Evolutionary conservation across 2,888 invertebrate species (phyloP), one percentile per base, ranked within the genome.

Genomic region (Watsonalla cultraria): DNA sequence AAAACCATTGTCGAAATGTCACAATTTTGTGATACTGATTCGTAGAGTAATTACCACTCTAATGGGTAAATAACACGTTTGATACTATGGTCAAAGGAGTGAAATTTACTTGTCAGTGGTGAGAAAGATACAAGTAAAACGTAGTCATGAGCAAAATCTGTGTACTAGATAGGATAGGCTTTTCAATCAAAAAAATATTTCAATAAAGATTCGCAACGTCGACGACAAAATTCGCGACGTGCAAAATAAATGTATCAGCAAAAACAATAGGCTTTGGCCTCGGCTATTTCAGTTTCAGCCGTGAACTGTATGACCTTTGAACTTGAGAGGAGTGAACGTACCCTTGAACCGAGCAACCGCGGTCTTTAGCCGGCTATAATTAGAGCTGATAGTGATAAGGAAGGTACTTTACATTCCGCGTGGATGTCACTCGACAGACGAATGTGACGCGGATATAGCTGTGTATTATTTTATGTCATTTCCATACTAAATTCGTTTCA

Each of bases 251-350:
- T 37, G 9, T 42, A 42, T 42, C 11, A 11, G 37, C 13, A 6
- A 57, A 55, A 56, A 57, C 58, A 60, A 64, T 57, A 58, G 54
- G 7, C 57, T 65, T 65, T 59, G 58, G 57, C 61, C 62, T 56
- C 64, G 51, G 56, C 67, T 65, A 54, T 60, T 68, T 73, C 60
- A 60, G 72, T 63, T 71, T 65, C 66, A 76, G 72, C 81, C 81
- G 69, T 87, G 89, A 90, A 78, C 88, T 78, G 74, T 33, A 62
- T 72, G 87, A 88, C 83, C 89, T 87, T 82, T 88, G 90, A 88
- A 87, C 88, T 88, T 88, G 80, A 63, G 57, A 80, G 82, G 77
- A 80, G 84, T 85, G 80, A 85, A 84, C 76, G 86, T 83, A 84
- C 86, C 90, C 90, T 89, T 87, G 87, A 89, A 82, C 86, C 75